Evolutionary conservation across 2,888 invertebrate genomes (phyloP).

Genomic region (Didymodactylos carnosus): DNA sequence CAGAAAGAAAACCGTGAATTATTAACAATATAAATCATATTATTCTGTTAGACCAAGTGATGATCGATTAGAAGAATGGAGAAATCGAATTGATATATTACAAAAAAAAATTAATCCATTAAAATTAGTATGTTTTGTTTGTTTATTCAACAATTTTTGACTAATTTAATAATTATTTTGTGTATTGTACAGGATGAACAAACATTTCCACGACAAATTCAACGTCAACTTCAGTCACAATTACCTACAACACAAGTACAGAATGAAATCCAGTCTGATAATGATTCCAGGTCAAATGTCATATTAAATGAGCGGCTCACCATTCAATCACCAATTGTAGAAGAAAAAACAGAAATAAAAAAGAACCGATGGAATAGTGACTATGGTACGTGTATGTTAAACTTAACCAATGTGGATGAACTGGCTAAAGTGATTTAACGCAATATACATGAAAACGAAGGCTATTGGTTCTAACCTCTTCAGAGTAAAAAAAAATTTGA

Average conservation of each 20-base stretch:
- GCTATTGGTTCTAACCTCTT: too few relatives aligned
- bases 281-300: too few relatives aligned
- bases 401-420: too few relatives aligned
- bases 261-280: background rate
- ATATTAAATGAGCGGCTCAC: too few relatives aligned
- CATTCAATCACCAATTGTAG: too few relatives aligned
- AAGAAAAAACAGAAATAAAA: too few relatives aligned
- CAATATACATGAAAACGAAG: too few relatives aligned
- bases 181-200: background rate
- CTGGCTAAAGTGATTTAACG: too few relatives aligned
- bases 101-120: background rate
- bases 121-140: background rate
- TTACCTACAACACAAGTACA: background rate
- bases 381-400: too few relatives aligned
- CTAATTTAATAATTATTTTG: background rate
- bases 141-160: background rate
- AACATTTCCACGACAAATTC: background rate
- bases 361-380: too few relatives aligned
- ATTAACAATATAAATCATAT: background rate
- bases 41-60: background rate
- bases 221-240: background rate
- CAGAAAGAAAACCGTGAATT: background rate
- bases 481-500: background rate
- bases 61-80: background rate
- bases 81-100: background rate